Conservation (phyloP, 64 coral and sea anemone genomes). For the Actinia tenebrosa region DNA sequence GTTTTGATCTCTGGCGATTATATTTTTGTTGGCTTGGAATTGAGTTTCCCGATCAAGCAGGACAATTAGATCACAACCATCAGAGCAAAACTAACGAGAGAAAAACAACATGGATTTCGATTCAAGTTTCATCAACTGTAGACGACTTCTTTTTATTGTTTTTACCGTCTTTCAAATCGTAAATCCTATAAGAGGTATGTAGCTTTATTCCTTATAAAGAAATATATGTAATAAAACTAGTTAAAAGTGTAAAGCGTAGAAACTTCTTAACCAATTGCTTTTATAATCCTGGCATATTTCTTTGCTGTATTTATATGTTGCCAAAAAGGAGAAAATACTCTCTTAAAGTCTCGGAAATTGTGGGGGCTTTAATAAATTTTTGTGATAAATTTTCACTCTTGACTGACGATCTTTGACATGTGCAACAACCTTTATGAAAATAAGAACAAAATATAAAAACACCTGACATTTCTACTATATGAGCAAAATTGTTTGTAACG, state of each 20-base stretch:
- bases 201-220: background rate
- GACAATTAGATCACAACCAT: conserved; percentile 1
- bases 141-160: background rate
- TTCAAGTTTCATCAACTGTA: conserved; percentile 1
- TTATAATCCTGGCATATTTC: background rate
- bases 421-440: background rate
- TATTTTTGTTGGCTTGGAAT: background rate
- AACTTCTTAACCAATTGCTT: background rate
- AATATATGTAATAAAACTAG: background rate
- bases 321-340: background rate
- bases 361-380: background rate
- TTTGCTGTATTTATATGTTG: background rate
- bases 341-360: background rate
- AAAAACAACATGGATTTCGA: conserved; percentile 11
- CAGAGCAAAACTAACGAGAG: background rate
- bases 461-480: background rate
- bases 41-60: background rate
- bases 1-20: background rate
- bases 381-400: background rate
- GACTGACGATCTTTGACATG: background rate
- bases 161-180: conserved; percentile 15
- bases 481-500: background rate
- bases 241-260: background rate
- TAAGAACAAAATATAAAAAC: background rate
- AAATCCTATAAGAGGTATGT: background rate